A percentile compares a stretch with the other conserved stretches of the same genome.
Evolutionary conservation across 2,888 invertebrate genomes (phyloP).

Genomic region (Miltochrista miniata): DNA sequence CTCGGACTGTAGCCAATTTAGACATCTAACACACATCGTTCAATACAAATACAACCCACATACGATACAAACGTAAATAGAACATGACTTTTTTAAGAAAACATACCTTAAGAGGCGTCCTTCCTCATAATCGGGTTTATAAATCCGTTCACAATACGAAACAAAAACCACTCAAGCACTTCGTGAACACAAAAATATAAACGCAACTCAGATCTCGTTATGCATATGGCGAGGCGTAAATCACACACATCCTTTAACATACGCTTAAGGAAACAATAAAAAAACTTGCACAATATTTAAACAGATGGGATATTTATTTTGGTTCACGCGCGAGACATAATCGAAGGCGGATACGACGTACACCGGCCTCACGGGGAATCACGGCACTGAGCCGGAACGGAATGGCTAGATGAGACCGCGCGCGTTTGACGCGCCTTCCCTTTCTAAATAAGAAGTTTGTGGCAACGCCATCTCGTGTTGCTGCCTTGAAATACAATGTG

Average conservation of each 20-base stretch:
- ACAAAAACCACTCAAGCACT: constrained; percentile 73
- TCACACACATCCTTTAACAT: constrained; percentile 60
- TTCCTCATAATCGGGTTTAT: constrained; percentile 73
- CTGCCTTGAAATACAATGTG: constrained; percentile 3
- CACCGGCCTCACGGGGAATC: constrained; percentile 55
- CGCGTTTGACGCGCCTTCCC: constrained; percentile 69
- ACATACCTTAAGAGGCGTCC: constrained; percentile 61
- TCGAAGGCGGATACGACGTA: constrained; percentile 28
- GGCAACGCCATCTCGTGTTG: constrained; percentile 54
- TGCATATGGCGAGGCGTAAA: constrained; percentile 43
- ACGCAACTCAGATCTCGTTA: constrained; percentile 48
- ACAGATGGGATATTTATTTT: constrained; percentile 80
- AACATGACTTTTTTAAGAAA: constrained; percentile 42
- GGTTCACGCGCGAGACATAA: constrained; percentile 68
- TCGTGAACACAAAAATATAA: constrained; percentile 66
- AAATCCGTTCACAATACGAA: constrained; percentile 77
- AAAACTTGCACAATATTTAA: constrained; percentile 78
- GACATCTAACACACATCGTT: constrained; percentile 29
- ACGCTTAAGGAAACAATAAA: constrained; percentile 61
- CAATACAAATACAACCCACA: constrained; percentile 30
- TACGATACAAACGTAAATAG: constrained; percentile 39
- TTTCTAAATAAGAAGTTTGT: constrained; percentile 49
- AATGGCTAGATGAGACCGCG: constrained; percentile 16
- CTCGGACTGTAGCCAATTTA: constrained; percentile 38
- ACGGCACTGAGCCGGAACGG: constrained; percentile 64